phyloP scores from a whole-genome alignment of 1,140 invertebrate species.

The Plodia interpunctella region DNA sequence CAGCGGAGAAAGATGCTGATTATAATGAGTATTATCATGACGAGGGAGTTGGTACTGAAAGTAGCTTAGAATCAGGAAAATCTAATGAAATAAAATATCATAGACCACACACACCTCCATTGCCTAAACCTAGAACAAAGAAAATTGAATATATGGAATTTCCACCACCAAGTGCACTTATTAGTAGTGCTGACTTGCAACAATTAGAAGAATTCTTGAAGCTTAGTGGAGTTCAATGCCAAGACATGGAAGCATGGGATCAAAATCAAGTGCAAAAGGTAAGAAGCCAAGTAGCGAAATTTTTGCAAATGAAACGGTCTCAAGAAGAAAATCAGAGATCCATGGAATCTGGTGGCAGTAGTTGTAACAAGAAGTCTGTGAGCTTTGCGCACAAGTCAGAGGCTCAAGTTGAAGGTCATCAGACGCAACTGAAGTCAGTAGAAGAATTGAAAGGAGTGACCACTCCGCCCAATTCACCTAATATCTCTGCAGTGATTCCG shows the following conservation, averaged over 20 bases:
- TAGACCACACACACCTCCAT: slow-evolving; percentile 74
- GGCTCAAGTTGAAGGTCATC: slow-evolving; percentile 44
- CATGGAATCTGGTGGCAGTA: slow-evolving; percentile 83
- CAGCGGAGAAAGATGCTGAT: slow-evolving; percentile 73
- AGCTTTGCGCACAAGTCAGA: slow-evolving; percentile 74
- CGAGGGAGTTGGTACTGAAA: slow-evolving; percentile 74
- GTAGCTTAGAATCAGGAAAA: slow-evolving; percentile 75
- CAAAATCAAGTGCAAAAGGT: slow-evolving; percentile 82
- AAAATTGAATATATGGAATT: slow-evolving; percentile 70
- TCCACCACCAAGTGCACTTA: slow-evolving; percentile 67
- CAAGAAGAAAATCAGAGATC: slow-evolving; percentile 81
- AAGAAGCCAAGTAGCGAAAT: slow-evolving; percentile 83
- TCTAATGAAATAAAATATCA: slow-evolving; percentile 75
- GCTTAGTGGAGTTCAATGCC: slow-evolving; percentile 82
- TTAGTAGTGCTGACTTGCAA: slow-evolving; percentile 81
- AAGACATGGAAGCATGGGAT: slow-evolving; percentile 81
- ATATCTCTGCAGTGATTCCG: slow-evolving; percentile 79
- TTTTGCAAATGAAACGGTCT: slow-evolving; percentile 81
- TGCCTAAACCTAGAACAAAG: slow-evolving; percentile 66
- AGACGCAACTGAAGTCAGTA: slow-evolving; percentile 48
- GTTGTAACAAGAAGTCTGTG: slow-evolving; percentile 79
- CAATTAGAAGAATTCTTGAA: slow-evolving; percentile 86
- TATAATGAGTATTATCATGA: slow-evolving; percentile 73
- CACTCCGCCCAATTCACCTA: slow-evolving; percentile 85
- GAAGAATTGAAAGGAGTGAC: slow-evolving; percentile 69